A percentile compares a stretch with the other conserved stretches of the same genome.
Evolutionary conservation across 2,797 vertebrate genomes (phyloP).

Genomic region (Clarias pachynema): DNA sequence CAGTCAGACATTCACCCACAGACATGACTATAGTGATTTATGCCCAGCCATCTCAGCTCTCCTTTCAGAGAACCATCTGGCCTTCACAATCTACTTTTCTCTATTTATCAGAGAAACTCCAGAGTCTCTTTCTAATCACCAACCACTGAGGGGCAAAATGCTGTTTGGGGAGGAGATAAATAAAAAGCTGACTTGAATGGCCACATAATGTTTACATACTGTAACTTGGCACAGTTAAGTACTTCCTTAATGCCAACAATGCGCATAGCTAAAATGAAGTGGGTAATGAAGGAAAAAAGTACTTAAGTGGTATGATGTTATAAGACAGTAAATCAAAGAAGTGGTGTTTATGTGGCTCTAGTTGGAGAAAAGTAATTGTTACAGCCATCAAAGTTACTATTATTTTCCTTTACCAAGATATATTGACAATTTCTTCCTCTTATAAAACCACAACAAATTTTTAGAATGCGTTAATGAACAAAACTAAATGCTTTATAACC

Average conservation of each 20-base stretch:
- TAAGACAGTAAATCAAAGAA: slow-evolving; percentile 8
- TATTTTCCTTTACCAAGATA: background rate
- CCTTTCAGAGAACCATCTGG: background rate
- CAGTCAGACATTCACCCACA: slow-evolving; percentile 42
- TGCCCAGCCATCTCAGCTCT: slow-evolving; percentile 13
- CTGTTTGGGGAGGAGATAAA: background rate
- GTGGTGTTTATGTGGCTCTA: background rate
- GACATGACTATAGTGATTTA: slow-evolving; percentile 36
- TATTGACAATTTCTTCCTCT: too few species aligned
- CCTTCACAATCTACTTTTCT: background rate
- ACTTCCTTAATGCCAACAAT: background rate
- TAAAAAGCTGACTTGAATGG: background rate
- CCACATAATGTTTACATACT: background rate
- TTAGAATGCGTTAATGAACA: too few species aligned
- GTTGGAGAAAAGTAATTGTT: background rate
- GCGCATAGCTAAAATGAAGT: background rate
- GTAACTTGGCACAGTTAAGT: background rate
- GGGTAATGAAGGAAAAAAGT: background rate
- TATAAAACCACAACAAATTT: too few species aligned
- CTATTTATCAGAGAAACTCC: background rate
- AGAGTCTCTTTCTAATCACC: background rate
- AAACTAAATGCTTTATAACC: too few species aligned
- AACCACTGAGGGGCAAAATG: background rate
- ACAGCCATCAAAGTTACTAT: background rate
- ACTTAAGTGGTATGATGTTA: background rate